Evolutionary conservation across 2,797 vertebrate genomes (phyloP).

Genomic region (Carcharodon carcharias): DNA sequence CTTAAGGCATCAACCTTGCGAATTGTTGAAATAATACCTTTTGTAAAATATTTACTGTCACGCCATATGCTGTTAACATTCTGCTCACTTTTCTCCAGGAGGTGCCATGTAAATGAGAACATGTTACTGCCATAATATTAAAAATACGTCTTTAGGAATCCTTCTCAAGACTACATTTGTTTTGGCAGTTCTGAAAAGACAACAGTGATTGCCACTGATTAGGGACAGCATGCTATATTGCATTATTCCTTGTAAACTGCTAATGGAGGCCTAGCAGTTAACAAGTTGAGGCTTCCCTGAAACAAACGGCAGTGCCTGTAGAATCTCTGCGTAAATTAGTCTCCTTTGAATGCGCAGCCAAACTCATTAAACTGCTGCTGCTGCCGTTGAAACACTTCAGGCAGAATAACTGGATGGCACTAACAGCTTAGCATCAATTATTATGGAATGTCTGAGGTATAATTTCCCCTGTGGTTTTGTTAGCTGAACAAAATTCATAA

Average conservation of each 20-base stretch:
- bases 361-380: constrained; percentile 75
- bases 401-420: constrained; percentile 74
- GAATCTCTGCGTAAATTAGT: constrained; percentile 45
- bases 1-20: constrained; percentile 15
- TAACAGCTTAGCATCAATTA: constrained; percentile 80
- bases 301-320: constrained; percentile 42
- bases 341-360: constrained; percentile 62
- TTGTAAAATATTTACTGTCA: constrained; percentile 27
- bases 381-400: constrained; percentile 66
- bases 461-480: constrained; percentile 75
- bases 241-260: constrained; percentile 21
- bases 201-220: background rate
- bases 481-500: constrained; percentile 74
- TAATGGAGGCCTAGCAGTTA: constrained; percentile 33
- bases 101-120: background rate
- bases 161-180: background rate
- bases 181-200: background rate
- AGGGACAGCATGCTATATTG: background rate
- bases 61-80: background rate
- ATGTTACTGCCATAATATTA: background rate
- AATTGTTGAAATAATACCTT: constrained; percentile 22
- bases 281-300: constrained; percentile 22
- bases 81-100: background rate
- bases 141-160: constrained; percentile 14
- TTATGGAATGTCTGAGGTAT: constrained; percentile 72